Conservation (phyloP, 1,140 invertebrate species). For the Papilio polytes region DNA sequence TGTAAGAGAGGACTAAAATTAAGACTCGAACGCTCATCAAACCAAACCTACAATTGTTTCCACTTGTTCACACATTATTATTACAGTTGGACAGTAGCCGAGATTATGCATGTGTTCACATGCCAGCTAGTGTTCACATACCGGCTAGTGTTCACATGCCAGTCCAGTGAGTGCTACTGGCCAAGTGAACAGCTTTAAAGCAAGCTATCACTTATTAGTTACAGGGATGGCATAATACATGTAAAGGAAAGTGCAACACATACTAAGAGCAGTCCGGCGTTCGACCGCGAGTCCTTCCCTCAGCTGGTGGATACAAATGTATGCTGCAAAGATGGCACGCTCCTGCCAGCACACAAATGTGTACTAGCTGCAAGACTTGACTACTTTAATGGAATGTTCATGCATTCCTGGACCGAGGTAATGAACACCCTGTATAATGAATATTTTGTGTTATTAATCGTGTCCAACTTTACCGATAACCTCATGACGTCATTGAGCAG, state of each 20-base stretch:
- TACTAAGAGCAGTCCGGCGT: conserved; percentile 51
- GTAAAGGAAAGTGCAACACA: conserved; percentile 66
- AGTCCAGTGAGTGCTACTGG: too few species aligned
- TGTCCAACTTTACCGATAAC: too few species aligned
- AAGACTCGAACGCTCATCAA: too few species aligned
- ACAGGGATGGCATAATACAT: conserved; percentile 65
- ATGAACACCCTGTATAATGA: neutral
- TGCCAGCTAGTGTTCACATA: too few species aligned
- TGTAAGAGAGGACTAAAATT: too few species aligned
- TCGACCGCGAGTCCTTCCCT: conserved; percentile 71
- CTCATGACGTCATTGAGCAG: too few species aligned
- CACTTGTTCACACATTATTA: too few species aligned
- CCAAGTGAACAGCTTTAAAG: too few species aligned
- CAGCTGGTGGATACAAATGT: conserved; percentile 87
- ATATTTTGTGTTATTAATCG: neutral
- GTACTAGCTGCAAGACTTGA: conserved; percentile 88
- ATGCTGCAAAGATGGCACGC: conserved; percentile 84
- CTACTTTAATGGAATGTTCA: conserved; percentile 91
- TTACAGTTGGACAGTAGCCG: too few species aligned
- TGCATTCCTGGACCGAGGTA: conserved; percentile 88
- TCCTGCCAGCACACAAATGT: conserved; percentile 89
- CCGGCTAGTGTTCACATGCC: too few species aligned
- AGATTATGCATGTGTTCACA: too few species aligned
- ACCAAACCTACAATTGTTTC: too few species aligned
- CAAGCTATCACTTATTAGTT: conserved; percentile 49